phyloP scores from a whole-genome alignment of 2,113 vertebrate species.

The Festucalex cinctus region DNA sequence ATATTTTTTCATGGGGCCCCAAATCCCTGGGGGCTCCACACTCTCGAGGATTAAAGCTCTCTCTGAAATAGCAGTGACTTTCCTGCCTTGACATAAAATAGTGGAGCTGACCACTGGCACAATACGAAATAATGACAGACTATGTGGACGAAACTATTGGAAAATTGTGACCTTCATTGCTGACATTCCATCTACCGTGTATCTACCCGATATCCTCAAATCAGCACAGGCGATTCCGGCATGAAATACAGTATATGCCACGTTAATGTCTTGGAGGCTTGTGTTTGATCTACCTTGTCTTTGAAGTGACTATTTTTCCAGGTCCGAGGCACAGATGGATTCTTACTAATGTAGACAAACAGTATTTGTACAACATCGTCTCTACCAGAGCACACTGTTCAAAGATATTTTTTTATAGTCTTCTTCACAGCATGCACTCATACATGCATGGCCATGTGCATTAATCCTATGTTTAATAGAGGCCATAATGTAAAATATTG shows the following conservation, averaged over 20 bases:
- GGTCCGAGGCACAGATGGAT: constrained; percentile 25
- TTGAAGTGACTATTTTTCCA: constrained; percentile 52
- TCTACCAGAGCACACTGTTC: constrained; percentile 31
- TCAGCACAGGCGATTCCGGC: background rate
- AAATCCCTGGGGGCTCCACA: background rate
- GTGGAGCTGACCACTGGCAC: background rate
- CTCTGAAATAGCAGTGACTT: background rate
- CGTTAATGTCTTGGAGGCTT: constrained; percentile 47
- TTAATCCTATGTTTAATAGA: background rate
- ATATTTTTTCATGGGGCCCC: background rate
- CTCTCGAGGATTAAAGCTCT: background rate
- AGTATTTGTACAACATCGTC: constrained; percentile 29
- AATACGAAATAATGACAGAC: background rate
- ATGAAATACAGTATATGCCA: constrained; percentile 25
- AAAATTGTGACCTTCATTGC: background rate
- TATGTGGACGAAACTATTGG: background rate
- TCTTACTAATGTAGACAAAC: constrained; percentile 33
- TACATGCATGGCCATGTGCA: background rate
- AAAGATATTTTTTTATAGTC: constrained; percentile 17
- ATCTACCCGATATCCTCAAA: constrained; percentile 16
- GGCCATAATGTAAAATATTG: background rate
- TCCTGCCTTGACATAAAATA: background rate
- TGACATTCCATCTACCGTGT: background rate
- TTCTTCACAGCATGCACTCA: constrained; percentile 5
- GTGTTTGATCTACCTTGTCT: constrained; percentile 44